These are phyloP conservation scores for Indicator maculatus DNA, from an alignment of 2,113 vertebrate genomes.

Conservation along the genomic window DNA sequence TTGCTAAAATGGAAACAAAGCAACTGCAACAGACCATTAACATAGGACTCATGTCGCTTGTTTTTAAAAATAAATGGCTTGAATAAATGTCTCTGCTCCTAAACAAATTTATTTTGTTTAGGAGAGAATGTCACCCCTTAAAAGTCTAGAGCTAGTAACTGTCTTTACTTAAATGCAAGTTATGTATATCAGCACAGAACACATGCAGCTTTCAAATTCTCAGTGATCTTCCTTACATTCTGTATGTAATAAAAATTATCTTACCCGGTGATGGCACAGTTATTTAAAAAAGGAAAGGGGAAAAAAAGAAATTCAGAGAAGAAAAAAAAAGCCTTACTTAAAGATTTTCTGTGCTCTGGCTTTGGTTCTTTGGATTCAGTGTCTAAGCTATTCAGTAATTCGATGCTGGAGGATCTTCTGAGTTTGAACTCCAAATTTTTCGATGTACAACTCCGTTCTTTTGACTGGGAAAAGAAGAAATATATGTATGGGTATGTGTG, in stretches of 20 bases:
- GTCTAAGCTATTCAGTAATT: constrained; percentile 78
- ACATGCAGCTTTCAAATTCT: constrained; percentile 49
- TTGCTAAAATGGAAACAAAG: constrained; percentile 70
- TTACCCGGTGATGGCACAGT: constrained; percentile 14
- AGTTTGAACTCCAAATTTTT: constrained; percentile 74
- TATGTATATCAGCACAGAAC: constrained; percentile 61
- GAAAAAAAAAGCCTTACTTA: constrained; percentile 79
- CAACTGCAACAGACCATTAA: constrained; percentile 57
- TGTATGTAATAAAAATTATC: constrained; percentile 57
- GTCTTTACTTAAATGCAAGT: constrained; percentile 63
- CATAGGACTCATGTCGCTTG: constrained; percentile 56
- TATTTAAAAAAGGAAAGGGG: constrained; percentile 36
- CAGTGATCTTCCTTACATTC: constrained; percentile 39
- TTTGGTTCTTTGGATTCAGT: constrained; percentile 82
- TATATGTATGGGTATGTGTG: not conserved
- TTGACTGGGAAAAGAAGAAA: constrained; percentile 72
- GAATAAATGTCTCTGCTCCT: constrained; percentile 42
- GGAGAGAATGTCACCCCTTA: constrained; percentile 45
- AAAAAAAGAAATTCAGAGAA: constrained; percentile 16
- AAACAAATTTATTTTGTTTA: constrained; percentile 67
- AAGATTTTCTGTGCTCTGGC: constrained; percentile 84
- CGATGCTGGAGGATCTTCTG: constrained; percentile 82
- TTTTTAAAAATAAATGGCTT: constrained; percentile 65
- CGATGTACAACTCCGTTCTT: constrained; percentile 59
- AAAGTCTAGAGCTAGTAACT: constrained; percentile 59